Evolutionary conservation across 2,113 vertebrate genomes (phyloP), one percentile per base, ranked within the genome.

Genomic region (Pachypanchax playfairii): DNA sequence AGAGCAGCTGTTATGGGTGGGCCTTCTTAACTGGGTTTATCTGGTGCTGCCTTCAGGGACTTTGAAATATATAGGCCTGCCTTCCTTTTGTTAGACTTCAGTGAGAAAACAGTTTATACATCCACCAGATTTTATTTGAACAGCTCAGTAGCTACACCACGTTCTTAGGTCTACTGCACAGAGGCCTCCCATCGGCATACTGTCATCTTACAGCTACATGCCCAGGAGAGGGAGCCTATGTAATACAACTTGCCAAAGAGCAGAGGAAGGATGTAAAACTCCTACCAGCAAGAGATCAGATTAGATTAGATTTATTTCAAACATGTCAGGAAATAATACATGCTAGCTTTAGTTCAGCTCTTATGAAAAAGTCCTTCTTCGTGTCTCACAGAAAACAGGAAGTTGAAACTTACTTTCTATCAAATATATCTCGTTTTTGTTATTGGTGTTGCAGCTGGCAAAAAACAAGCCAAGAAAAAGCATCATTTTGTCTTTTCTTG

Each of bases 201-300:
- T 56, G 31, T 24, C 20, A 24, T 53, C 21, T 22, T 22, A 28
- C 22, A 41, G 38, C 36, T 12, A 31, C 11, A 43, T 20, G 39
- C 25, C 18, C 38, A 21, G 24, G 39, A 29, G 21, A 35, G 53
- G 36, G 53, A 55, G 22, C 24, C 17, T 33, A 44, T 31, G 18
- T 17, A 31, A 29, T 18, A 6, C 28, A 7, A 7, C 41, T 14
- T 14, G 3, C 20, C 7, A 21, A 20, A 2, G 6, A 57, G 39
- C 24, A 28, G 24, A 4, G 49, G n/a, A 20, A 33, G 31, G 49
- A 42, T 42, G 47, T 28, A 49, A 49, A 49, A 49, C 47, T 24
- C 44, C 44, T n/a, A 12, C 33, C 13, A 35, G 33, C 33, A 11
- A 49, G 15, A 4, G 47, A 48, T 26, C 15, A 25, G 38, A 42